Evolutionary conservation across 2,888 invertebrate species (phyloP).

Genomic region (Cremastobaeus sp.): DNA sequence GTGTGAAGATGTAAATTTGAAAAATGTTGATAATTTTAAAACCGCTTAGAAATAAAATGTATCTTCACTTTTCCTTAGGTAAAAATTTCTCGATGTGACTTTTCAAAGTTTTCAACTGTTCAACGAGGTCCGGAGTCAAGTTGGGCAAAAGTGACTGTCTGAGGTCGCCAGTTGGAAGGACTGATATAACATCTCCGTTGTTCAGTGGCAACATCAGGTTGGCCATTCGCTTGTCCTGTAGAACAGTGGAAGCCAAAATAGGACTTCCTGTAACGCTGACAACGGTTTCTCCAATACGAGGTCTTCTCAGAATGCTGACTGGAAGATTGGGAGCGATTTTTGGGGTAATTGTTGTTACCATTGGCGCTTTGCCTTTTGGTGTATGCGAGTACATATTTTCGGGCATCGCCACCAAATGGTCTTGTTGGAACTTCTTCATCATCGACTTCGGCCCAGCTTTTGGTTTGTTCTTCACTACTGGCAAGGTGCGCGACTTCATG

Average conservation of each 20-base stretch:
- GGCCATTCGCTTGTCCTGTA: constrained; percentile 80
- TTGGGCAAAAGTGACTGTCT: constrained; percentile 46
- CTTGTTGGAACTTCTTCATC: background rate
- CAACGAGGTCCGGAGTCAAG: constrained; percentile 21
- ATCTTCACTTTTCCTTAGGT: background rate
- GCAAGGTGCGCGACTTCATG: background rate
- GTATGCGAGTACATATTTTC: constrained; percentile 43
- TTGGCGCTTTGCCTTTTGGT: constrained; percentile 14
- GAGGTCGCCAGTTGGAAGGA: constrained; percentile 79
- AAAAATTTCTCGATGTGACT: constrained; percentile 56
- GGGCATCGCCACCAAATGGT: constrained; percentile 10
- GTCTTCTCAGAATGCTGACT: constrained; percentile 82
- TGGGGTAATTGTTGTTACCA: constrained; percentile 69
- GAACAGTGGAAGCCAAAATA: constrained; percentile 80
- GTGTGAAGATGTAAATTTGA: too few species aligned
- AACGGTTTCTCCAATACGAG: constrained; percentile 83
- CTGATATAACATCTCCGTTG: constrained; percentile 82
- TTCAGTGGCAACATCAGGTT: constrained; percentile 83
- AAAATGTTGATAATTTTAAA: too few species aligned
- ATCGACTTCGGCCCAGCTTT: constrained; percentile 11
- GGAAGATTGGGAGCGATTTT: constrained; percentile 83
- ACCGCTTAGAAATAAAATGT: too few species aligned
- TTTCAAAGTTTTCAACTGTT: constrained; percentile 46
- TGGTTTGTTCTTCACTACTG: background rate
- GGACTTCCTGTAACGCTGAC: constrained; percentile 82